These are phyloP conservation scores for Trematomus bernacchii DNA, from an alignment of 2,797 vertebrate genomes.

Conservation along the genomic window DNA sequence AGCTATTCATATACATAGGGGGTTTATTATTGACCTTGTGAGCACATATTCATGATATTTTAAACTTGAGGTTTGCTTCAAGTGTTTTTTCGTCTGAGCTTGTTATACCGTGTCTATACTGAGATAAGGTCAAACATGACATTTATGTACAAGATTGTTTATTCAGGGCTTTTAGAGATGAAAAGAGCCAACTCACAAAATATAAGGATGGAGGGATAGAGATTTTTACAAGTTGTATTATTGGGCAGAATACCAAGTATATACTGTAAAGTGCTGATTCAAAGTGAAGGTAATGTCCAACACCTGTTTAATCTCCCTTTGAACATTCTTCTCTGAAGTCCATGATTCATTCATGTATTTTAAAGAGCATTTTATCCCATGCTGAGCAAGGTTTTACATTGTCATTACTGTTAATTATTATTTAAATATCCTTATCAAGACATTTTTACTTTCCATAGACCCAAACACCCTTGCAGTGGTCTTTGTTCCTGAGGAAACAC, in stretches of 20 bases:
- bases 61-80: not conserved
- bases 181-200: not conserved
- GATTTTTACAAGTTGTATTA: too few species aligned
- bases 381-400: not conserved
- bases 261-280: too few species aligned
- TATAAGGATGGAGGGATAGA: not conserved
- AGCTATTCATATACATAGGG: not conserved
- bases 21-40: not conserved
- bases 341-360: too few species aligned
- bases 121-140: constrained; percentile 14
- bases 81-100: not conserved
- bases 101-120: not conserved
- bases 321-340: too few species aligned
- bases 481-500: constrained; percentile 24
- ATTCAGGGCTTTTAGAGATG: too few species aligned
- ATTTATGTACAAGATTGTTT: not conserved
- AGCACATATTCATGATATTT: constrained; percentile 7
- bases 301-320: too few species aligned
- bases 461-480: constrained; percentile 5
- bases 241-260: too few species aligned
- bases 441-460: constrained; percentile 9
- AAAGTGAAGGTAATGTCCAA: too few species aligned
- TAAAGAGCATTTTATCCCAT: not conserved
- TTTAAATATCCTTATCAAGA: constrained; percentile 2
- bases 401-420: constrained; percentile 10